phyloP scores from a whole-genome alignment of 2,797 vertebrate genomes.

The Monodelphis domestica region DNA sequence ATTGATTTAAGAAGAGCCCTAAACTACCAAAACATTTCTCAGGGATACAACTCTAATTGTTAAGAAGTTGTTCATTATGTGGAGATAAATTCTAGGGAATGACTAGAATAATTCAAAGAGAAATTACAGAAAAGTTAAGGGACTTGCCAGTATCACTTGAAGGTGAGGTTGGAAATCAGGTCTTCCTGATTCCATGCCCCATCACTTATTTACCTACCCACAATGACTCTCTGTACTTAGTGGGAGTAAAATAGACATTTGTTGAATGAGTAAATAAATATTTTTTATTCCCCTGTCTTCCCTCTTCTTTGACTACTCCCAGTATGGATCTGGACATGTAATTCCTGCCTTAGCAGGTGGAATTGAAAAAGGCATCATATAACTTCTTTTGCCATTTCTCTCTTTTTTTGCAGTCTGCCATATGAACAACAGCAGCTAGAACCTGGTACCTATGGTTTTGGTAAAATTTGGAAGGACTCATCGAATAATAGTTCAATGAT shows the following conservation, averaged over 20 bases:
- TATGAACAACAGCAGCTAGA: not conserved
- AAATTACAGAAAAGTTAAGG: not conserved
- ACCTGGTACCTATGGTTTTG: not conserved
- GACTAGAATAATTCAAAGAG: too few relatives aligned
- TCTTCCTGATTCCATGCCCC: not conserved
- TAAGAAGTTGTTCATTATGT: too few relatives aligned
- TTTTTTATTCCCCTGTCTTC: not conserved
- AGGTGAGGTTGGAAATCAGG: not conserved
- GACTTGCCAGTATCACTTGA: not conserved
- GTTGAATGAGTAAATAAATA: not conserved
- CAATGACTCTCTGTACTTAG: not conserved
- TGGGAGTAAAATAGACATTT: not conserved
- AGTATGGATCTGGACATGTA: not conserved
- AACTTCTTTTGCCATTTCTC: not conserved
- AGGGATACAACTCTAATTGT: too few relatives aligned
- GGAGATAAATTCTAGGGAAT: too few relatives aligned
- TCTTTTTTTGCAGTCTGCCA: not conserved
- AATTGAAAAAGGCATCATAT: not conserved
- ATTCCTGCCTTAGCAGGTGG: not conserved
- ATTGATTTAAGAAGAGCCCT: too few relatives aligned
- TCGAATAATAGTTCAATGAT: not conserved
- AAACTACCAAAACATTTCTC: too few relatives aligned
- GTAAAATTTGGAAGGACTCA: not conserved
- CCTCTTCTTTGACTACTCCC: not conserved
- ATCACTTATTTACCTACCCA: not conserved